Evolutionary conservation across 2,888 invertebrate genomes (phyloP).

Genomic region (Arge pagana): DNA sequence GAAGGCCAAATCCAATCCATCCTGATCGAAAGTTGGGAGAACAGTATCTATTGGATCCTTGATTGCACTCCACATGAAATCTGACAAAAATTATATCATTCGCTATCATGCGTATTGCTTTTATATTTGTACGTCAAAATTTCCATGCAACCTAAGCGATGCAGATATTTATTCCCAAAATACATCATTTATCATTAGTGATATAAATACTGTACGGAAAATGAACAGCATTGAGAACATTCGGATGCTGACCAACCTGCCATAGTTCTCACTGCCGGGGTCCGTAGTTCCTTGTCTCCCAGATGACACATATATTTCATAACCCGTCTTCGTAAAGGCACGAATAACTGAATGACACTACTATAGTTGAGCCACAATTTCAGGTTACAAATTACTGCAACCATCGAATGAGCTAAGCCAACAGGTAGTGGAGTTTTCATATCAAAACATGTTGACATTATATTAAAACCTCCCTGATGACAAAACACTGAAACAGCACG

Average conservation of each 20-base stretch:
- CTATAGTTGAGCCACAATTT: conserved; percentile 93
- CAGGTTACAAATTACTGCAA: conserved; percentile 88
- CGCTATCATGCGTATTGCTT: too few relatives aligned
- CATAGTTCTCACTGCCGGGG: conserved; percentile 89
- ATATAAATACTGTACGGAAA: too few relatives aligned
- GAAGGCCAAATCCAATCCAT: conserved; percentile 90
- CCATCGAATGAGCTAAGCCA: conserved; percentile 89
- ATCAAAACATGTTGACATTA: conserved; percentile 87
- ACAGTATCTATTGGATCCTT: conserved; percentile 89
- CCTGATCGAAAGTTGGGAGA: conserved; percentile 79
- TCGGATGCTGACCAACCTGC: conserved; percentile 74
- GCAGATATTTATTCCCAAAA: neutral
- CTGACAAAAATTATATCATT: conserved; percentile 61
- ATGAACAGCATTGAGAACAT: too few relatives aligned
- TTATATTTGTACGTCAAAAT: too few relatives aligned
- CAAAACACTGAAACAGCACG: conserved; percentile 94
- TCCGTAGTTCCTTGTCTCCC: conserved; percentile 87
- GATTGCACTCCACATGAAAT: conserved; percentile 95
- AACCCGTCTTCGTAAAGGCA: conserved; percentile 84
- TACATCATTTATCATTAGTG: conserved; percentile 1
- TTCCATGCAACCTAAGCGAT: too few relatives aligned
- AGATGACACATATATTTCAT: conserved; percentile 92
- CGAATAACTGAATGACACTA: conserved; percentile 85
- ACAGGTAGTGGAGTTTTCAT: conserved; percentile 78
- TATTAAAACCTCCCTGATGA: conserved; percentile 85